Base-by-base conservation (phyloP, 1,140 invertebrate species). In the Neodiprion pinetum region DNA sequence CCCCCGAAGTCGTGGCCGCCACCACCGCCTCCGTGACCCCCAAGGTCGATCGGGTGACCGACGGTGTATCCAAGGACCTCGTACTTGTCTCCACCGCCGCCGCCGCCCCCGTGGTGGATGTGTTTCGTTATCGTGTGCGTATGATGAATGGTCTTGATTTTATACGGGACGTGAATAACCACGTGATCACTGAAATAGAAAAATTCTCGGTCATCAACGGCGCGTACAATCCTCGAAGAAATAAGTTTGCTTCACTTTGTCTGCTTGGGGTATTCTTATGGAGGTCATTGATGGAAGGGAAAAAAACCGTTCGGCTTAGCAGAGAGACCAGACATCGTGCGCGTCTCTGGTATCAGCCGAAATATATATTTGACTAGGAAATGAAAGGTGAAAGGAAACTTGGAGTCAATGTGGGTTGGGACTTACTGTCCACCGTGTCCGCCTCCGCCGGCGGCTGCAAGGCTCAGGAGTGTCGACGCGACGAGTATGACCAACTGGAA, bases 41-140 rank as follows among this genome's bases (percentile, higher is more conserved):
- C 82, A 0, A 83, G 10, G 1, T 84, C 78, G 23, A 87, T 80
- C 0, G 85, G 85, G 23, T 85, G 80, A 3, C 87, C 87, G 0
- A 86, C 81, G 7, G 84, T 85, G 68, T 87, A 88, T 1, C 87
- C 87, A 0, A 86, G 74, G 0, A 87, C 80, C 61, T 87, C 83
- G 67, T 83, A 85, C 48, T 85, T 83, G 48, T 87, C 85, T 8
- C 79, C 84, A 49, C 73, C 75, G 12, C 72, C 75, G 3, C 75
- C 81, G 4, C 82, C 82, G 14, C 82, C 81, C 2, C 81, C 82
- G 12, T 87, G 83, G 8, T 81, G 83, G 40, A 87, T 76, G 71
- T 87, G 83, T 69, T 88, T 88, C 9, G 83, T 82, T 11, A 88
- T 84, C 7, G 86, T 89, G 21, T 87, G 87, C 9, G 86, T 88